Base-by-base conservation (phyloP, 2,113 vertebrate species). In the Calidris pygmaea region DNA sequence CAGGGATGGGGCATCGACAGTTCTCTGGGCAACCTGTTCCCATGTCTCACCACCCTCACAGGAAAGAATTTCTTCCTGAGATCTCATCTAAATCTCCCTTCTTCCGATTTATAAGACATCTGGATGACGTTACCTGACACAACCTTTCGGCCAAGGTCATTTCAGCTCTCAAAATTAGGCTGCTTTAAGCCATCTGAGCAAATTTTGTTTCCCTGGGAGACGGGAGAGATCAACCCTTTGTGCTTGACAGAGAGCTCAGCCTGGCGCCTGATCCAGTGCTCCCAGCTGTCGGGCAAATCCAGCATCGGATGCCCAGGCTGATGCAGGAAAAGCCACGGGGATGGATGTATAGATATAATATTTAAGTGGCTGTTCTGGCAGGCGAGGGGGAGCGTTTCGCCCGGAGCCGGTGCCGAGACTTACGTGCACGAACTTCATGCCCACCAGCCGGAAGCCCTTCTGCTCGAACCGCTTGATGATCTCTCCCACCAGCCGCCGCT, bases 371-470 rank as follows among this genome's bases (percentile, higher is more conserved):
- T 17, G 1, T 3, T 13, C 6, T 2, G 32, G n/a, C n/a, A 8
- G 37, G 30, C 0, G 8, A 11, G 7, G 26, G 56, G 7, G 3
- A 5, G 19, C 30, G 2, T 2, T 10, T 1, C 3, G 6, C 15
- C 9, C 5, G 1, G 59, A 16, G n/a, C 37, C 3, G 47, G 21
- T 22, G 21, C 11, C 4, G 47, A 5, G 19, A 93, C 91, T 95
- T 35, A 98, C 99, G 4, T 98, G 98, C 24, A 98, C 47, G 85
- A 99, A 96, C 95, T 98, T 99, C 98, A 99, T 97, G 70, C 85
- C 99, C 14, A 98, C 98, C 8, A 99, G 97, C 32, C 98, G 98
- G 98, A 99, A 99, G 13, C 98, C 98, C 32, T 98, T 98, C 58
- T 65, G 85, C 90, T 99, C 98, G 34, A 99, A 99, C n/a, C 98